A percentile compares a stretch with the other conserved stretches of the same genome.
Evolutionary conservation across 2,113 vertebrate species (phyloP).

Genomic region (Columbina picui): DNA sequence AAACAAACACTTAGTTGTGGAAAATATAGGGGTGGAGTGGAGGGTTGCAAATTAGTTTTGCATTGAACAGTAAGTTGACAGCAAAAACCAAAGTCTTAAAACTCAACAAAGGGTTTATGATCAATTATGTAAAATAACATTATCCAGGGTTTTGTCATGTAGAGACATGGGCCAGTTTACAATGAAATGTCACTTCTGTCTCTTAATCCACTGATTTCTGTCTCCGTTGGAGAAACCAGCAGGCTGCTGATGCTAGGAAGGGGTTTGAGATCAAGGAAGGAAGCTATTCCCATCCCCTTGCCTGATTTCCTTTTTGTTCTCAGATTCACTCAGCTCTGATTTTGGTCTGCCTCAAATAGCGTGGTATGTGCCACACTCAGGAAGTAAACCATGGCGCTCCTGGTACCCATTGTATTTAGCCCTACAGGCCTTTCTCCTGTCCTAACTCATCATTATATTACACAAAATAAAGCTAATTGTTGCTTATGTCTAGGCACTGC

Average conservation of each 20-base stretch:
- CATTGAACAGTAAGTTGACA: neutral
- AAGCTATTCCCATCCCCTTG: neutral
- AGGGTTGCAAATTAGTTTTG: neutral
- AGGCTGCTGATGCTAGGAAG: neutral
- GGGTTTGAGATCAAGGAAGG: neutral
- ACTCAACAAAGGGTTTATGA: neutral
- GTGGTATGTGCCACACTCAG: neutral
- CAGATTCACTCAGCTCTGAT: neutral
- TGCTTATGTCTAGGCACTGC: neutral
- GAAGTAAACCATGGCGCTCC: neutral
- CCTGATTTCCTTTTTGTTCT: neutral
- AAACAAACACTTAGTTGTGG: conserved; percentile 33
- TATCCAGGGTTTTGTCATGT: neutral
- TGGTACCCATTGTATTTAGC: neutral
- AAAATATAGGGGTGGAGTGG: neutral
- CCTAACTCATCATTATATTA: neutral
- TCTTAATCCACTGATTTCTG: neutral
- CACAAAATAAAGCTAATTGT: neutral
- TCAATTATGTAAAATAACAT: neutral
- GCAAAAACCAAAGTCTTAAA: neutral
- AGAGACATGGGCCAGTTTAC: neutral
- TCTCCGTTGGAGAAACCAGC: neutral
- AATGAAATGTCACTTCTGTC: neutral
- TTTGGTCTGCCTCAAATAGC: neutral
- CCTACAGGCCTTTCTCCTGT: neutral